Evolutionary conservation across 2,113 vertebrate species (phyloP).

Genomic region (Pterocles burchelli): DNA sequence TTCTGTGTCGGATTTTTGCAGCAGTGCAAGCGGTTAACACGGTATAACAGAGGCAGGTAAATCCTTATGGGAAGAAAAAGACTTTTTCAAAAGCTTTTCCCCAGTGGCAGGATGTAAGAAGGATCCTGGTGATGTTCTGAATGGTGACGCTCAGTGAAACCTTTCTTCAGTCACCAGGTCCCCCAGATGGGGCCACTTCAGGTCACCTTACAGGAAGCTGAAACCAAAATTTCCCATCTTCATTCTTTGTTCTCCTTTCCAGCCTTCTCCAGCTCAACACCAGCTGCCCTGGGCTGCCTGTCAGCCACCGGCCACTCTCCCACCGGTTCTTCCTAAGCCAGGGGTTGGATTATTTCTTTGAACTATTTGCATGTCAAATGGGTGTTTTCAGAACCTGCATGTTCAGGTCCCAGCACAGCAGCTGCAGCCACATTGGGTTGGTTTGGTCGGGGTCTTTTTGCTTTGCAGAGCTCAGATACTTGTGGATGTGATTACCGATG

Average conservation of each 20-base stretch:
- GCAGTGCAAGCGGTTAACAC: not conserved
- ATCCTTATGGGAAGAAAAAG: not conserved
- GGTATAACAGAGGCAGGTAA: not conserved
- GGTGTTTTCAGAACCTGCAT: not conserved
- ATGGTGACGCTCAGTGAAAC: not conserved
- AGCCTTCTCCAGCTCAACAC: not conserved
- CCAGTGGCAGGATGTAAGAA: not conserved
- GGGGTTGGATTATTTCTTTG: not conserved
- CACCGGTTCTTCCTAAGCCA: not conserved
- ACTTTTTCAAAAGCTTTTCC: not conserved
- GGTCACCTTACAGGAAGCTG: not conserved
- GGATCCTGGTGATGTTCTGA: not conserved
- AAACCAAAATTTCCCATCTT: not conserved
- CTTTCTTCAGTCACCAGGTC: not conserved
- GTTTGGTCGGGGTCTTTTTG: not conserved
- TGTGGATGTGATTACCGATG: not conserved
- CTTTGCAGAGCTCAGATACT: not conserved
- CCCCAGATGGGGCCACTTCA: not conserved
- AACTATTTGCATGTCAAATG: not conserved
- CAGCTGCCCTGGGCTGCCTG: not conserved
- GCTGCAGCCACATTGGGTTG: not conserved
- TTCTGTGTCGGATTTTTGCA: not conserved
- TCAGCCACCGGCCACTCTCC: not conserved
- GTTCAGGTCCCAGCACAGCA: not conserved
- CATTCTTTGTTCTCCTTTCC: not conserved